phyloP scores from a whole-genome alignment of 1,140 invertebrate species.

The Oscheius sp. region DNA sequence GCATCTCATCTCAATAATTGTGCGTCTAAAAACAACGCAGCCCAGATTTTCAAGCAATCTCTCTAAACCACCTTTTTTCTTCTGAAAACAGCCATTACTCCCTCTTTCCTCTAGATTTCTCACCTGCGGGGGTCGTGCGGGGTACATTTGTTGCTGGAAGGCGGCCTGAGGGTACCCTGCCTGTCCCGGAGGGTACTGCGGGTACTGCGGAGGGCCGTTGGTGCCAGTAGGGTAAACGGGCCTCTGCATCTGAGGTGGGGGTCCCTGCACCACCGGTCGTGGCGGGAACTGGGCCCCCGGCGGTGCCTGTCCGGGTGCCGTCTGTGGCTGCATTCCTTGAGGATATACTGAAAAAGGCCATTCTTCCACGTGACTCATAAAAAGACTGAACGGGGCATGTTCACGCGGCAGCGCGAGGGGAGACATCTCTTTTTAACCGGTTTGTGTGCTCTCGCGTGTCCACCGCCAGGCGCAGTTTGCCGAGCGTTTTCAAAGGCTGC shows the following conservation, averaged over 20 bases:
- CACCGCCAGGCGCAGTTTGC: too few relatives aligned
- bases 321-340: not conserved
- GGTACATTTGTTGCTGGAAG: constrained; percentile 18
- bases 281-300: not conserved
- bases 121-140: not conserved
- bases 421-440: not conserved
- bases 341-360: constrained; percentile 11
- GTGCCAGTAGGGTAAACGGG: constrained; percentile 20
- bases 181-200: constrained; percentile 7
- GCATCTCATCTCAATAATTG: constrained; percentile 14
- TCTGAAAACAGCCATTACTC: not conserved
- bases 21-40: not conserved
- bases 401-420: too few relatives aligned
- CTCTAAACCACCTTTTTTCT: not conserved
- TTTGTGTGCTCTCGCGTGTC: not conserved
- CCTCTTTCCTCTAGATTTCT: not conserved
- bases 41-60: not conserved
- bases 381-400: not conserved
- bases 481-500: too few relatives aligned
- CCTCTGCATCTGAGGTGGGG: constrained; percentile 6
- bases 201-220: not conserved
- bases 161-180: constrained; percentile 9
- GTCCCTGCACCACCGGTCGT: not conserved
- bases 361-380: not conserved
- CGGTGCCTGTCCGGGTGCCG: not conserved